Conservation (phyloP, 2,888 invertebrate genomes). For the Hyles lineata region DNA sequence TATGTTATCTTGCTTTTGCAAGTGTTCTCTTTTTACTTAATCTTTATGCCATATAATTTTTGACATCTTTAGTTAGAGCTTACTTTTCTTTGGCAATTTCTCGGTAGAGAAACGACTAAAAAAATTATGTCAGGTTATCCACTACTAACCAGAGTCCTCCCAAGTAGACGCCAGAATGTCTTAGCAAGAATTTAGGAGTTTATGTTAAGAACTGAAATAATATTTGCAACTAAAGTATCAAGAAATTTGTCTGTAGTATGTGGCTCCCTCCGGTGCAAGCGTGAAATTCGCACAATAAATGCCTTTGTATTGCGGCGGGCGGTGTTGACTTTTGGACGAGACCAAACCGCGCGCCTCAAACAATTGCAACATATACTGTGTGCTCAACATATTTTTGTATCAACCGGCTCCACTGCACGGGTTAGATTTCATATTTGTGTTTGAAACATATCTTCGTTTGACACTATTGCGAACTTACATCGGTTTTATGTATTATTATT, state of each 20-base stretch:
- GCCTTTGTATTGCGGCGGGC: conserved; percentile 78
- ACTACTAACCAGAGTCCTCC: too few relatives aligned
- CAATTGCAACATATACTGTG: conserved; percentile 34
- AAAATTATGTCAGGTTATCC: too few relatives aligned
- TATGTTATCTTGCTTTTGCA: too few relatives aligned
- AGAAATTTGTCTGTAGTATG: conserved; percentile 42
- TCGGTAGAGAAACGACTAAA: too few relatives aligned
- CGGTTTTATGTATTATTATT: too few relatives aligned
- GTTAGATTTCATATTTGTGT: conserved; percentile 22
- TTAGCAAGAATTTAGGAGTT: too few relatives aligned
- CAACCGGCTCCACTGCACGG: not conserved
- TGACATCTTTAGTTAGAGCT: too few relatives aligned
- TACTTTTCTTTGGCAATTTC: too few relatives aligned
- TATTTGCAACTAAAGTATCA: conserved; percentile 54
- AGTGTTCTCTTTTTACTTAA: too few relatives aligned
- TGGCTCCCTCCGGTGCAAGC: conserved; percentile 72
- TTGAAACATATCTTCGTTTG: not conserved
- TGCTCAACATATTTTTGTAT: conserved; percentile 24
- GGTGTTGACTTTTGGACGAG: conserved; percentile 71
- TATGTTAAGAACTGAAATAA: too few relatives aligned
- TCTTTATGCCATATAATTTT: too few relatives aligned
- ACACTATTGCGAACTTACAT: not conserved
- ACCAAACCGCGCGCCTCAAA: conserved; percentile 44
- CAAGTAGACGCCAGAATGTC: too few relatives aligned
- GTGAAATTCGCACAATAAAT: conserved; percentile 85